Evolutionary conservation across 2,797 vertebrate genomes (phyloP).

Genomic region (Pteronotus mesoamericanus): DNA sequence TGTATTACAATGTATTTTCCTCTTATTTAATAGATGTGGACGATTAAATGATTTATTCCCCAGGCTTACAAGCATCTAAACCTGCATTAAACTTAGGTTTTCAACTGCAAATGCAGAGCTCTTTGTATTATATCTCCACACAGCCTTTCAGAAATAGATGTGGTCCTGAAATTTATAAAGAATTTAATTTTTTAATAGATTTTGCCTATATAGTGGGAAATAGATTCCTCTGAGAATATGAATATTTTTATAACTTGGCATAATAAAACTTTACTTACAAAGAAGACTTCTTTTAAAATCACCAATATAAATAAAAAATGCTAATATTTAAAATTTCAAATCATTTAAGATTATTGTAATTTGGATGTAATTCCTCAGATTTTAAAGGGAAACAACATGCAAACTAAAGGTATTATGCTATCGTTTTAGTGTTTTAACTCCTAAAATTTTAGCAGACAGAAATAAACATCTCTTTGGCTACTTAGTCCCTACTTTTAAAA

Average conservation of each 20-base stretch:
- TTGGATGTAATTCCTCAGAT: background rate
- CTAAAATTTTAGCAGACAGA: background rate
- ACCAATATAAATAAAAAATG: background rate
- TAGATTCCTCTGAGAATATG: background rate
- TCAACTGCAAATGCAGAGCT: background rate
- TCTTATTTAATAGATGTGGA: background rate
- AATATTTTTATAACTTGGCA: background rate
- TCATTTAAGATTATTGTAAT: conserved; percentile 17
- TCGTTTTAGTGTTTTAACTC: background rate
- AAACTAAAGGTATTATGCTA: background rate
- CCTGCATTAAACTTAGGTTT: background rate
- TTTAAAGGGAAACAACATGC: conserved; percentile 18
- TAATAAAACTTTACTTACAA: background rate
- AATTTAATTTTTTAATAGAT: background rate
- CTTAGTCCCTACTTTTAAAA: background rate
- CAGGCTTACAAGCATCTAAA: background rate
- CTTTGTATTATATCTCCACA: background rate
- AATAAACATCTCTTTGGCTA: background rate
- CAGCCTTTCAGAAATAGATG: background rate
- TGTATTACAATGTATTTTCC: background rate
- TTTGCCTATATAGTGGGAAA: background rate
- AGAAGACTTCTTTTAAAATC: background rate
- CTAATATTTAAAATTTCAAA: background rate
- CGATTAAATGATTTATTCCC: background rate
- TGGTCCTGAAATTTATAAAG: background rate